Percentiles rank a stretch among this genome's conserved stretches.
These are phyloP conservation scores for Calliphora vicina DNA, from an alignment of 1,140 invertebrate species.

Conservation along the genomic window DNA sequence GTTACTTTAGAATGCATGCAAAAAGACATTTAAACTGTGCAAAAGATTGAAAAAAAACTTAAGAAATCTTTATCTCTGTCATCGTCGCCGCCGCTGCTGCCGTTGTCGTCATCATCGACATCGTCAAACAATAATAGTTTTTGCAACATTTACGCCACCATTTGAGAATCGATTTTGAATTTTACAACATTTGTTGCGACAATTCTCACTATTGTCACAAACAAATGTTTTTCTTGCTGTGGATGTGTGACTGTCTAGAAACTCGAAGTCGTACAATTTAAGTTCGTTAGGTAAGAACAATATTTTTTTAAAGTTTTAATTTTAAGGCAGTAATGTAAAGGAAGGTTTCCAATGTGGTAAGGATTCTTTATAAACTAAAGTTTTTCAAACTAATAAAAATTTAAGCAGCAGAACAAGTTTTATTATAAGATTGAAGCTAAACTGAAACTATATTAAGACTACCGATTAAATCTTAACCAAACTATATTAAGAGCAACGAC, in stretches of 20 bases:
- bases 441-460: no score
- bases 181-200: conserved; percentile 33
- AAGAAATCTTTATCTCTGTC: not conserved
- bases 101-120: not conserved
- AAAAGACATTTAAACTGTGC: not conserved
- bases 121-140: conserved; percentile 18
- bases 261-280: not conserved
- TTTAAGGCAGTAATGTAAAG: not conserved
- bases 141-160: conserved; percentile 27
- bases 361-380: no score
- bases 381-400: no score
- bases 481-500: no score
- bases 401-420: no score
- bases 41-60: not conserved
- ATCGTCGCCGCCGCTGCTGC: not conserved
- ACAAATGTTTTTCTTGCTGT: not conserved
- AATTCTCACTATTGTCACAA: conserved; percentile 23
- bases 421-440: no score
- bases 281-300: not conserved
- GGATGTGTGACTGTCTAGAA: not conserved
- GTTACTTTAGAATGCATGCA: not conserved
- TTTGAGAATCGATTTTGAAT: conserved; percentile 33
- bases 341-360: not conserved
- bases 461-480: no score
- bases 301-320: not conserved